Base-by-base conservation (phyloP, 2,888 invertebrate species). In the Trissonchulus sp. region DNA sequence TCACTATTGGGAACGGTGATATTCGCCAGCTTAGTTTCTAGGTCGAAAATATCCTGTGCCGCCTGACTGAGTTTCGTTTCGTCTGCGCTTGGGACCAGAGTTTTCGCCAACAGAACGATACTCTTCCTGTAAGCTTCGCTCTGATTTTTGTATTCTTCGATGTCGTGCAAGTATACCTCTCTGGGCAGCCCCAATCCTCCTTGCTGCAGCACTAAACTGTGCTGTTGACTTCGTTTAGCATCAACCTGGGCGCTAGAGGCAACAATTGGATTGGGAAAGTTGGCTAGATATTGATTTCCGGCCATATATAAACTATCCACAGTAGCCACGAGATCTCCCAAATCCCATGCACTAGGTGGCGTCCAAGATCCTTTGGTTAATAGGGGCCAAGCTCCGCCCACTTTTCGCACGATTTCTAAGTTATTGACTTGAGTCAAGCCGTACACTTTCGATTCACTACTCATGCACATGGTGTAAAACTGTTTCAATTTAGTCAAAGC, bases 1-100 rank as follows among this genome's bases (percentile, higher is more conserved):
- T 63, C 65, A 3, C n/a, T 30, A 28, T 28, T 30, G 65, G 65
- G 65, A 3, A 63, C 30, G 30, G 65, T 63, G 3, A 63, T 63
- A 30, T 63, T 63, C 3, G 65, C 65, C 65, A 63, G 65, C 3
- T 28, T 63, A 8, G 65, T 63, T 63, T 63, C 65, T 18, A 63
- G 30, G 3, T 18, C 65, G 30, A 63, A 8, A 3, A 63, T 63
- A 23, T 3, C 65, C 8, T 63, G 8, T 28, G 30, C 65, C 3
- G 3, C 30, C 65, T 63, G 48, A 23, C 23, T 48, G 23, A 23
- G 8, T 23, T 23, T 8, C 23, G 8, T 48, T 48, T 48, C 48
- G 48, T 48, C 48, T 23, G 23, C 8, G 23, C 23, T 23, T 15
- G 48, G 48, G 23, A 15, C 23, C 48, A 48, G 48, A 23, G 23